phyloP scores from a whole-genome alignment of 2,797 vertebrate species.

The Eospalax fontanierii region DNA sequence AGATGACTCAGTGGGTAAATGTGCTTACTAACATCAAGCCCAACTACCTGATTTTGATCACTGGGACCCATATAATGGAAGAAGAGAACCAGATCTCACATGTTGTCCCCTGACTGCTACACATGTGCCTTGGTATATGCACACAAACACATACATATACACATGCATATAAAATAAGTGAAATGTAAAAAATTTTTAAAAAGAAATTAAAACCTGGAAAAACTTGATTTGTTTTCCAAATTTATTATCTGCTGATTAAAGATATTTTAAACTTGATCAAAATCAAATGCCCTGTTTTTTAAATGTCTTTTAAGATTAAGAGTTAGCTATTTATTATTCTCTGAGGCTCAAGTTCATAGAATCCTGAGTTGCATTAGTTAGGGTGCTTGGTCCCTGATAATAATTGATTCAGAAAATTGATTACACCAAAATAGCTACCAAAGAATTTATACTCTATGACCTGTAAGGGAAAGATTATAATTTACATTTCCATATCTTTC shows the following conservation, averaged over 20 bases:
- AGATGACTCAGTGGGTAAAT: background rate
- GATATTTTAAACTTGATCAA: slow-evolving; percentile 58
- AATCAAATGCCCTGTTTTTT: slow-evolving; percentile 53
- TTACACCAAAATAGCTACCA: background rate
- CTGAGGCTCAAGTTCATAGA: slow-evolving; percentile 54
- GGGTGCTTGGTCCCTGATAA: background rate
- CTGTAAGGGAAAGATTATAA: slow-evolving; percentile 46
- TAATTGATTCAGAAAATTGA: slow-evolving; percentile 31
- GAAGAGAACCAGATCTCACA: background rate
- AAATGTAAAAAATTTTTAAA: background rate
- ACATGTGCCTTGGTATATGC: background rate
- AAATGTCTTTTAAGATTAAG: slow-evolving; percentile 45
- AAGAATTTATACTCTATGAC: slow-evolving; percentile 26
- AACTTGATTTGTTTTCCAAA: slow-evolving; percentile 41
- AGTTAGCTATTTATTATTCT: slow-evolving; percentile 15
- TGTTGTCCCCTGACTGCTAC: background rate
- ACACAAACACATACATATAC: background rate
- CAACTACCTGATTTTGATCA: background rate
- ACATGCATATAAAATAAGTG: background rate
- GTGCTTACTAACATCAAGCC: background rate
- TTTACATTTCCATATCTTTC: slow-evolving; percentile 31
- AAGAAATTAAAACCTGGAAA: slow-evolving; percentile 16
- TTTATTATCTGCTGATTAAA: slow-evolving; percentile 58
- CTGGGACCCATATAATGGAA: background rate
- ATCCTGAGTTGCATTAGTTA: background rate